Percentiles rank a stretch among this genome's conserved stretches.
phyloP scores from a whole-genome alignment of 2,888 invertebrate genomes.

The Sycophila texana region DNA sequence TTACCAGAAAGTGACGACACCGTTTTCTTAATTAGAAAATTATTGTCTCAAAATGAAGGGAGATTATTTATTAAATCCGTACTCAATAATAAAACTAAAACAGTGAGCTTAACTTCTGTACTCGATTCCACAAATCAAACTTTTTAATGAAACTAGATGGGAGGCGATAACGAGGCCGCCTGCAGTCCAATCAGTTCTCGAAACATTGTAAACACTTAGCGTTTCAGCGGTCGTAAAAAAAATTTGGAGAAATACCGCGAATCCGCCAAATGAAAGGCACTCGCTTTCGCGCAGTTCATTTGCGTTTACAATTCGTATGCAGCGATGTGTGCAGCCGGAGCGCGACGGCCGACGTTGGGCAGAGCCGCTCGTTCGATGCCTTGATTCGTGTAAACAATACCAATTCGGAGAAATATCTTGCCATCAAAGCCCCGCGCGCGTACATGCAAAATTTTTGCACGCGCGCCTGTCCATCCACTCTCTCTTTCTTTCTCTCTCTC shows the following conservation, averaged over 20 bases:
- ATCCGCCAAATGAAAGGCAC: slow-evolving; percentile 10
- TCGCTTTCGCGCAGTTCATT: slow-evolving; percentile 35
- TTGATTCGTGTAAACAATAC: slow-evolving; percentile 56
- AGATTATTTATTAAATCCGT: too few relatives aligned
- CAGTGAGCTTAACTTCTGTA: too few relatives aligned
- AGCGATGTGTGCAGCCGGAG: background rate
- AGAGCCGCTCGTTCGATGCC: slow-evolving; percentile 4
- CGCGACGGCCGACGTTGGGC: background rate
- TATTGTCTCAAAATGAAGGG: too few relatives aligned
- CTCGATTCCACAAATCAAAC: too few relatives aligned
- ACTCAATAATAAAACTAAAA: too few relatives aligned
- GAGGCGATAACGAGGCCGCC: too few relatives aligned
- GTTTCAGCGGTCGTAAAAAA: background rate
- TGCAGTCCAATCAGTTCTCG: too few relatives aligned
- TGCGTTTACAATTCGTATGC: slow-evolving; percentile 41
- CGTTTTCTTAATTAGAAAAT: too few relatives aligned
- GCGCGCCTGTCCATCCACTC: background rate
- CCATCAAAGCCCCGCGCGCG: slow-evolving; percentile 15
- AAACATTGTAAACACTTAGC: background rate
- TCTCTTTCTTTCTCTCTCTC: too few relatives aligned
- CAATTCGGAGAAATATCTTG: slow-evolving; percentile 47
- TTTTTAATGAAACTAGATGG: too few relatives aligned
- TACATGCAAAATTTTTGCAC: slow-evolving; percentile 34
- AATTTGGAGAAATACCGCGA: background rate
- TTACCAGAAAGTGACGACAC: too few relatives aligned